Evolutionary conservation across 2,888 invertebrate genomes (phyloP), one percentile per base, ranked within the genome.

Genomic region (Himalopsyche japonica): DNA sequence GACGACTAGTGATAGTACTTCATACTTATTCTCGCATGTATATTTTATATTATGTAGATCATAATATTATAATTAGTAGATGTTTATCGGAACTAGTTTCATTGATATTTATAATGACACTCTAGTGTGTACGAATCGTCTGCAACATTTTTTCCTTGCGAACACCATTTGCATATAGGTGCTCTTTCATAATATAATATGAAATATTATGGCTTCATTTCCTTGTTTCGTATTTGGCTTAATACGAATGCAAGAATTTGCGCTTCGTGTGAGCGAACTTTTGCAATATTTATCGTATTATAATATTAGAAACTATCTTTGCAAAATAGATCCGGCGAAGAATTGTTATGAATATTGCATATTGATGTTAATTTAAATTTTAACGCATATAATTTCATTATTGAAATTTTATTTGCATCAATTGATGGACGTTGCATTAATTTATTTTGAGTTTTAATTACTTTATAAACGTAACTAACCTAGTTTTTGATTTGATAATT

Each of bases 1-100:
- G 8, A 27, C 24, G 3, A 27, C 70, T 70, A 27, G 70, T 27
- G 70, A 70, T 12, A 12, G 30, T 70, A 20, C 20, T 27, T 20
- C 70, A 70, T 70, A 27, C 30, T 30, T 70, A 30, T 15, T 37
- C 84, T 84, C 80, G 84, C 84, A 86, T 84, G 84, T 78, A 85
- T 82, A n/a, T n/a, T n/a, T n/a, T n/a, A n/a, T n/a, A n/a, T n/a
- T n/a, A 86, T 82, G 76, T 37, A 70, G 24, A 70, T 70, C 70
- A 15, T 27, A 57, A 80, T 85, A 82, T 85, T 85, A 83, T 86
- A 86, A 86, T 86, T 85, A 85, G 81, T 24, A 85, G 86, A 86
- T 85, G 76, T 18, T 70, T 81, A 85, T 86, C 86, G 49, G 8
- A 47, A 82, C 86, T 48, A 85, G 85, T 82, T 85, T 80, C 70